A percentile compares a stretch with the other conserved stretches of the same genome.
Evolutionary conservation across 2,113 vertebrate genomes (phyloP).

Genomic region (Takifugu flavidus): DNA sequence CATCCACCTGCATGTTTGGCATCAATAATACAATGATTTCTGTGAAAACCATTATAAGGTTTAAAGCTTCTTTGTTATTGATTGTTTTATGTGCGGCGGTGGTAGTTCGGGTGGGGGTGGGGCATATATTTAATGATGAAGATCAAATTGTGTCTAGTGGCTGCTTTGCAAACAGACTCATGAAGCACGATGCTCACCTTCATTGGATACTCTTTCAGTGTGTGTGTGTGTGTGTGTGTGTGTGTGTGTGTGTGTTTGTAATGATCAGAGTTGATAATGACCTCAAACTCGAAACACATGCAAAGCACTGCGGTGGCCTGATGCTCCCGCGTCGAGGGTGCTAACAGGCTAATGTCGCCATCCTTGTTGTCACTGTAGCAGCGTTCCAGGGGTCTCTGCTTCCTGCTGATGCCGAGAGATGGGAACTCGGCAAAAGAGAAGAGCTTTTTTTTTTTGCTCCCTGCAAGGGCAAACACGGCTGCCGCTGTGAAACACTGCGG

Average conservation of each 20-base stretch:
- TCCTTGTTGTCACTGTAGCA: no score
- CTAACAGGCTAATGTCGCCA: no score
- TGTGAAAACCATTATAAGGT: constrained; percentile 1
- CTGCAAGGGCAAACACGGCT: constrained; percentile 52
- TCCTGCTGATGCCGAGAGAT: not conserved
- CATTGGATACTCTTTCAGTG: not conserved
- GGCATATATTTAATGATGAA: no score
- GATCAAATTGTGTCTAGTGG: no score
- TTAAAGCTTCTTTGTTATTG: constrained; percentile 10
- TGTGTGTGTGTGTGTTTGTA: not conserved
- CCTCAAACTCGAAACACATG: no score
- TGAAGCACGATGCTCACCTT: not conserved
- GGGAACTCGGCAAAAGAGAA: not conserved
- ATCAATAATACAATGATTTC: constrained; percentile 24
- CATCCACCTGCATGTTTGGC: constrained; percentile 1
- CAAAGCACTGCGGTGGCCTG: no score
- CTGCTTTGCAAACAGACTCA: no score
- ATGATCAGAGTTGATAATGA: no score
- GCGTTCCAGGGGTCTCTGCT: no score
- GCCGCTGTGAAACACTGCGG: constrained; percentile 41
- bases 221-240: not conserved
- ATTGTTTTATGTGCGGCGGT: not conserved
- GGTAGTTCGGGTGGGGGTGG: no score
- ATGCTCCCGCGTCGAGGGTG: no score
- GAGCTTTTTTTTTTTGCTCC: constrained; percentile 1